Evolutionary conservation across 2,888 invertebrate species (phyloP).

Genomic region (Himalopsyche kuldschensis): DNA sequence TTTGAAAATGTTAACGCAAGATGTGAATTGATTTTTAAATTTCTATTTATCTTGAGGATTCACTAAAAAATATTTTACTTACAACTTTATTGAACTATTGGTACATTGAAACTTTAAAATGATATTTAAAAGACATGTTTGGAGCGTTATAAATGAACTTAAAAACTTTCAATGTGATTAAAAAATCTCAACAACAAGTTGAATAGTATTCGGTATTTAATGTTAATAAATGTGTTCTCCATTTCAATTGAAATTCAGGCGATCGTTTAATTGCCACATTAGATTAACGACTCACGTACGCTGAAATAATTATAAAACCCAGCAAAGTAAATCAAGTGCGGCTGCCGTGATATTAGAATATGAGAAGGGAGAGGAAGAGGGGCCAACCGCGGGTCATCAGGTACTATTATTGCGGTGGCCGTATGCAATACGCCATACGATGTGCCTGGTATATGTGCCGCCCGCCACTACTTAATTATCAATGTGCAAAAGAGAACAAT

Average conservation of each 20-base stretch:
- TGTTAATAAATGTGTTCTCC: background rate
- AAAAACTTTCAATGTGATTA: no score
- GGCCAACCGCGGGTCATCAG: conserved; percentile 14
- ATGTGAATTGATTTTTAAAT: no score
- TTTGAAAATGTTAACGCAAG: no score
- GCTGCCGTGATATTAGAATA: conserved; percentile 1
- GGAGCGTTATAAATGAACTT: no score
- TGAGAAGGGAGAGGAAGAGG: background rate
- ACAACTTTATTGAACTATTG: no score
- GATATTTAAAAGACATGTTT: no score
- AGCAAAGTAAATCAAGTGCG: background rate
- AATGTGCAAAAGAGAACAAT: conserved; percentile 32
- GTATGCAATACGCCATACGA: background rate
- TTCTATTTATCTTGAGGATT: no score
- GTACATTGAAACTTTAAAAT: no score
- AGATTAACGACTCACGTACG: background rate
- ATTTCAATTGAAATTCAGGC: background rate
- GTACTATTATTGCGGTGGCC: conserved; percentile 24
- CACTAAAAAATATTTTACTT: no score
- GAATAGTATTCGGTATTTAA: no score
- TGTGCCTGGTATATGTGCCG: background rate
- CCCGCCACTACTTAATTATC: conserved; percentile 33
- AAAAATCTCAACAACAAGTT: no score
- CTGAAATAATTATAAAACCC: background rate
- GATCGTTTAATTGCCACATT: background rate